Base-by-base conservation (phyloP, 2,113 vertebrate genomes). In the Xiphophorus hellerii region DNA sequence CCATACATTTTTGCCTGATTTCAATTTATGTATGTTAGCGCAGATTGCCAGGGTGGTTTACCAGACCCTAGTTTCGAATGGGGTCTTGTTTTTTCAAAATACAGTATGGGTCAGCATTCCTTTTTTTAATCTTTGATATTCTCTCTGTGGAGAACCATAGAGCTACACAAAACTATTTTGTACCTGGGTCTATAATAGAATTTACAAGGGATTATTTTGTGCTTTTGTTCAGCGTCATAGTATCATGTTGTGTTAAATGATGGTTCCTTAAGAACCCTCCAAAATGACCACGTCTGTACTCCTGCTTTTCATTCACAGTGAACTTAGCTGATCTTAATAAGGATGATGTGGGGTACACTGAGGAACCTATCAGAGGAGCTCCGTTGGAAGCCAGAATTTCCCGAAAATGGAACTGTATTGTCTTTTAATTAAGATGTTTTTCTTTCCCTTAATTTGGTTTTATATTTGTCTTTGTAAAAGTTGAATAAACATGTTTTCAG, bases 401-500 rank as follows among this genome's bases (percentile, higher is more conserved):
- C 12, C 1, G 3, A 31, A 37, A 11, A 13, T 29, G 8, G 25
- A 1, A 13, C 27, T 1, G 14, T 35, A 2, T 9, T 9, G 0
- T 54, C n/a, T 25, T 27, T 4, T 60, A 60, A 63, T 79, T 33
- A 31, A 68, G 10, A 11, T 73, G 74, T 81, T 62, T 69, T 69
- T 20, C 11, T 54, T 75, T 42, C 31, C 25, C 12, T 77, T 70
- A 4, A 20, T 48, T 48, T 44, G 64, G 72, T 66, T 75, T 44
- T 33, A 66, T 85, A 78, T 42, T 77, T 65, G 35, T 27, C 9
- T 69, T 77, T 82, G 42, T 73, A 73, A 74, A 67, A 30, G 65
- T 66, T 29, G 29, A 66, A 73, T 75, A 84, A 81, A 75, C 1
- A 10, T 76, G 63, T 78, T 85, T 88, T 76, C 67, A 48, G 51